Percentiles rank a stretch among this genome's conserved stretches.
phyloP scores from a whole-genome alignment of 2,797 vertebrate genomes.

The Manis pentadactyla region DNA sequence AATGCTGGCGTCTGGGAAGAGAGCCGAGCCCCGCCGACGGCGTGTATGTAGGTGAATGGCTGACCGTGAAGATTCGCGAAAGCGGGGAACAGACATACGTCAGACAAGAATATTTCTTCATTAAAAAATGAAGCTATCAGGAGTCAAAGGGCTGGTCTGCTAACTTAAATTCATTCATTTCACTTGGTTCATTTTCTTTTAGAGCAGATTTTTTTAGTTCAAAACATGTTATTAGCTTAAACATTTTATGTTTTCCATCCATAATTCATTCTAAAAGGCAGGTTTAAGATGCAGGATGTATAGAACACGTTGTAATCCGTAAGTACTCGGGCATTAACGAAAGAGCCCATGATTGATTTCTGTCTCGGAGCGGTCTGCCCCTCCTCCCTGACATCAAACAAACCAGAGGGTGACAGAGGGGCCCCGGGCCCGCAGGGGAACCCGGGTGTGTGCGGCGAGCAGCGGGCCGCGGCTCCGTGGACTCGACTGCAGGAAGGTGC shows the following conservation, averaged over 20 bases:
- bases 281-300: slow-evolving; percentile 58
- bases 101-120: background rate
- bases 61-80: background rate
- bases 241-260: slow-evolving; percentile 11
- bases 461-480: background rate
- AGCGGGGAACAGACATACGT: background rate
- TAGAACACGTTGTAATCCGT: slow-evolving; percentile 65
- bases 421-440: background rate
- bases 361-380: slow-evolving; percentile 49
- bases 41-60: background rate
- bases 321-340: slow-evolving; percentile 59
- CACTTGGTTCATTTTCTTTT: slow-evolving; percentile 34
- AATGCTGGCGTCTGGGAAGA: background rate
- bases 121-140: background rate
- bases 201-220: background rate
- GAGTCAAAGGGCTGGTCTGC: background rate
- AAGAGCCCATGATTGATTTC: slow-evolving; percentile 68
- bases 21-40: background rate
- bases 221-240: background rate
- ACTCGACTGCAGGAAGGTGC: slow-evolving; percentile 46
- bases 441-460: background rate
- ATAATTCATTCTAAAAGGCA: slow-evolving; percentile 71
- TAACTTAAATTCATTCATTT: slow-evolving; percentile 39
- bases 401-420: slow-evolving; percentile 21
- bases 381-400: slow-evolving; percentile 57